Evolutionary conservation across 1,140 invertebrate genomes (phyloP).

Genomic region (Drosophila neocordata): DNA sequence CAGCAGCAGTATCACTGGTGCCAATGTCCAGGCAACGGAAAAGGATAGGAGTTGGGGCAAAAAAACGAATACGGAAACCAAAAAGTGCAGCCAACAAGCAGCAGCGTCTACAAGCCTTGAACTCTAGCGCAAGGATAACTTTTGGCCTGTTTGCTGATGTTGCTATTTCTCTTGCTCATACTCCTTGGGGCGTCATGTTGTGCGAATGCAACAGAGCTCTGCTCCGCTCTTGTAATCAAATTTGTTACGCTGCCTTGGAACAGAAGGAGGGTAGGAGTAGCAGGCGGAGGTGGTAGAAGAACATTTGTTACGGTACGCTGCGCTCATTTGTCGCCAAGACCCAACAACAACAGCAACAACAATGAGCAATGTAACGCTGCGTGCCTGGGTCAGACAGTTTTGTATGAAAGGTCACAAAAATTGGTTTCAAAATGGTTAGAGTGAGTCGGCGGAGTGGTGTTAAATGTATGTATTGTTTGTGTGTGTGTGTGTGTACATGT

Average conservation of each 20-base stretch:
- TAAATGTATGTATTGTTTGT: neutral
- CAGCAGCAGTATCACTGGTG: conserved; percentile 3
- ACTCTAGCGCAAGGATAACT: conserved; percentile 19
- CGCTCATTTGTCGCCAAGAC: conserved; percentile 66
- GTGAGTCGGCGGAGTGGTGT: no score
- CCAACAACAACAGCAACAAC: conserved; percentile 20
- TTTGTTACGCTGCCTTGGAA: conserved; percentile 68
- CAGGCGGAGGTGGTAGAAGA: conserved; percentile 8
- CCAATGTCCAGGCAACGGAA: conserved; percentile 33
- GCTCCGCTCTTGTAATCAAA: conserved; percentile 66
- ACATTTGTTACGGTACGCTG: conserved; percentile 54
- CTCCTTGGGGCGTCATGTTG: conserved; percentile 57
- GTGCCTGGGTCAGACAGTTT: conserved; percentile 30
- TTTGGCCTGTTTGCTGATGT: conserved; percentile 64
- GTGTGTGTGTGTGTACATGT: neutral
- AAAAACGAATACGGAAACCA: conserved; percentile 25
- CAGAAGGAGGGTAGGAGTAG: conserved; percentile 18
- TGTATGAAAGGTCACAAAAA: conserved; percentile 21
- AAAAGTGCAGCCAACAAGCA: conserved; percentile 52
- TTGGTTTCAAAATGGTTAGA: conserved; percentile 40
- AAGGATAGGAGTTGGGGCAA: conserved; percentile 42
- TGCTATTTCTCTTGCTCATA: conserved; percentile 40
- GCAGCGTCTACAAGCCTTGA: conserved; percentile 12
- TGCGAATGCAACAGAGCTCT: conserved; percentile 23
- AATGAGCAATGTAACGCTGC: conserved; percentile 17